Conservation (phyloP, 1,140 invertebrate species). For the Littorina saxatilis region DNA sequence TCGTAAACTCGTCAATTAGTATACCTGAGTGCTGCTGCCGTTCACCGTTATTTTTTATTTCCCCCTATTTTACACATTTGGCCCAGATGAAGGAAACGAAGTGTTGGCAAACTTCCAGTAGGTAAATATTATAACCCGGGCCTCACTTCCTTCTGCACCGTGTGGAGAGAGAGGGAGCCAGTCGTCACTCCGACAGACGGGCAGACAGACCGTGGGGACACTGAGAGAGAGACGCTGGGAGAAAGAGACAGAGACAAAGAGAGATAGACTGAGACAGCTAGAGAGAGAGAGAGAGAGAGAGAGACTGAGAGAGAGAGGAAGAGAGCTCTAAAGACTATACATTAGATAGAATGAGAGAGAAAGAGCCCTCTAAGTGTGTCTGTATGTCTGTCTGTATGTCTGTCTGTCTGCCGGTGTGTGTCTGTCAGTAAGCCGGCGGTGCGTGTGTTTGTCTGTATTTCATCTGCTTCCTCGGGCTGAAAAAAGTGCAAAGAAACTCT, state of each 20-base stretch:
- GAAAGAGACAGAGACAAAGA: constrained; percentile 16
- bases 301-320: background rate
- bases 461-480: too few relatives aligned
- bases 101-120: background rate
- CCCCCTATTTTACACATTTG: too few relatives aligned
- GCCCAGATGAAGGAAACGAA: background rate
- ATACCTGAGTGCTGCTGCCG: too few relatives aligned
- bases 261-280: background rate
- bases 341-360: background rate
- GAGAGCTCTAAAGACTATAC: background rate
- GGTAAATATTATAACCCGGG: background rate
- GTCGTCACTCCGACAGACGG: background rate
- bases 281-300: constrained; percentile 17
- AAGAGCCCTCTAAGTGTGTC: background rate
- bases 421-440: background rate
- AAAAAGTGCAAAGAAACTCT: too few relatives aligned
- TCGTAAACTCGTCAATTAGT: too few relatives aligned
- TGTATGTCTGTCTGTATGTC: background rate
- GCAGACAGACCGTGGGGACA: background rate
- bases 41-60: too few relatives aligned
- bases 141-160: background rate
- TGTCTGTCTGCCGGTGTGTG: background rate
- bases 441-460: background rate
- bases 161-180: background rate
- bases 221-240: too few relatives aligned